These are phyloP conservation scores for Ypsolopha scabrella DNA, from an alignment of 2,888 invertebrate species.

Conservation along the genomic window DNA sequence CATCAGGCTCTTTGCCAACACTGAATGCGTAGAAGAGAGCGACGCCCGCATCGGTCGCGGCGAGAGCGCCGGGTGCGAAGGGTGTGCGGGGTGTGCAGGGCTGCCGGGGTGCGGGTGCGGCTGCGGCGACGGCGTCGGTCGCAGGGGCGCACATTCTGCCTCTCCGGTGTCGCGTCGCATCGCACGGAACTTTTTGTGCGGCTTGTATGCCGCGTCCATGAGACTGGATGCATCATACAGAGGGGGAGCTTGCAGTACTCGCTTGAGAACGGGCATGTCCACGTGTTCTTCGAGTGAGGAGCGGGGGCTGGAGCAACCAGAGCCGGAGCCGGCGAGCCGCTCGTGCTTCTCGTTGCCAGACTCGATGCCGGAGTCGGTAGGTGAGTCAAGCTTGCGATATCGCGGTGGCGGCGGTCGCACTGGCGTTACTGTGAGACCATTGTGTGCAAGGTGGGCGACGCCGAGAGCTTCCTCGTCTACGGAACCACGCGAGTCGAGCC, in stretches of 20 bases:
- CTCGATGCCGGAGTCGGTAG: slow-evolving; percentile 94
- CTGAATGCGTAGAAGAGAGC: slow-evolving; percentile 89
- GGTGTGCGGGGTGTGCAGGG: slow-evolving; percentile 47
- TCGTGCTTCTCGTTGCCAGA: slow-evolving; percentile 92
- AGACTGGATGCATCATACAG: slow-evolving; percentile 89
- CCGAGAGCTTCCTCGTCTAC: slow-evolving; percentile 85
- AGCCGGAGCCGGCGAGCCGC: slow-evolving; percentile 74
- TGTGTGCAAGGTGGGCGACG: slow-evolving; percentile 77
- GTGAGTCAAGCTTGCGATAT: slow-evolving; percentile 89
- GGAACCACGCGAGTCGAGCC: slow-evolving; percentile 78
- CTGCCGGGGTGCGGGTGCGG: slow-evolving; percentile 70
- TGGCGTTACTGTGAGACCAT: slow-evolving; percentile 80
- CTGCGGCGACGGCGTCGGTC: slow-evolving; percentile 63
- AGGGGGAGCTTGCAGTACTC: slow-evolving; percentile 93
- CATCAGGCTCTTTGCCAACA: slow-evolving; percentile 90
- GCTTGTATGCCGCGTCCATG: slow-evolving; percentile 96
- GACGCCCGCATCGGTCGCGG: slow-evolving; percentile 68
- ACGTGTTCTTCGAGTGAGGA: slow-evolving; percentile 85
- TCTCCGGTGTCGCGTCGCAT: slow-evolving; percentile 85
- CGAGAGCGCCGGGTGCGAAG: slow-evolving; percentile 60
- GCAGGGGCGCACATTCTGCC: slow-evolving; percentile 70
- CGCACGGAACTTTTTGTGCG: slow-evolving; percentile 95
- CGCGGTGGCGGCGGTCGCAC: slow-evolving; percentile 74
- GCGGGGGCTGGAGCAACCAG: slow-evolving; percentile 88
- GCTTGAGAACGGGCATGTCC: slow-evolving; percentile 93